These are phyloP conservation scores for Lepus timidus DNA, from an alignment of 2,113 vertebrate genomes.

Conservation along the genomic window DNA sequence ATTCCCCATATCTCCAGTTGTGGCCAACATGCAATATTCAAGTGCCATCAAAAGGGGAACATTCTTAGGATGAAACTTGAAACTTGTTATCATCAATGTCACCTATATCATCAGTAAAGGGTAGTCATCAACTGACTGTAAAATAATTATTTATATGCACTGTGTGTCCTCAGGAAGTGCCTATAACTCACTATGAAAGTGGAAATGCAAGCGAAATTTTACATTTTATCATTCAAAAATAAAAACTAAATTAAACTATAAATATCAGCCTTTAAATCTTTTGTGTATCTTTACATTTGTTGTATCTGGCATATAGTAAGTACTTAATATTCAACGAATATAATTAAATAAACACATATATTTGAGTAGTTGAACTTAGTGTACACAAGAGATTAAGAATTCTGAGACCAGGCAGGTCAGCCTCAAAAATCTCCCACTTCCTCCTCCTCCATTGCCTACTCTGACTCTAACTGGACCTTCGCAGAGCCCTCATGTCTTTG, in stretches of 20 bases:
- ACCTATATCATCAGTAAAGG: background rate
- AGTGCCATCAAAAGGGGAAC: background rate
- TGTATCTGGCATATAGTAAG: background rate
- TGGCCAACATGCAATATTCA: background rate
- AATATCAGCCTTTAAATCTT: background rate
- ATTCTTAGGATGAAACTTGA: background rate
- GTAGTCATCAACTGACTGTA: background rate
- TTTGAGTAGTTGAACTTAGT: background rate
- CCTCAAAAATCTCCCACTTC: background rate
- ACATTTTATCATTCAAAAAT: background rate
- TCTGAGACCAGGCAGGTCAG: background rate
- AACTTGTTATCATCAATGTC: background rate
- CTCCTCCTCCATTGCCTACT: background rate
- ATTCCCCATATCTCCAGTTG: background rate
- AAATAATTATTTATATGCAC: background rate
- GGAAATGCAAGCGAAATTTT: conserved; percentile 30
- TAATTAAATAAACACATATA: background rate
- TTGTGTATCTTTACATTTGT: background rate
- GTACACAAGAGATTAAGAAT: background rate
- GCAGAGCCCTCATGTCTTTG: background rate
- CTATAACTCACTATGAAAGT: background rate
- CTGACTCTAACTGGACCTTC: background rate
- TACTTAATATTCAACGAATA: background rate
- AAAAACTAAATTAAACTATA: background rate
- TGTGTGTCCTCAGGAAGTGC: background rate